A percentile compares a stretch with the other conserved stretches of the same genome.
phyloP scores from a whole-genome alignment of 1,140 invertebrate species.

The Drosophila truncata region DNA sequence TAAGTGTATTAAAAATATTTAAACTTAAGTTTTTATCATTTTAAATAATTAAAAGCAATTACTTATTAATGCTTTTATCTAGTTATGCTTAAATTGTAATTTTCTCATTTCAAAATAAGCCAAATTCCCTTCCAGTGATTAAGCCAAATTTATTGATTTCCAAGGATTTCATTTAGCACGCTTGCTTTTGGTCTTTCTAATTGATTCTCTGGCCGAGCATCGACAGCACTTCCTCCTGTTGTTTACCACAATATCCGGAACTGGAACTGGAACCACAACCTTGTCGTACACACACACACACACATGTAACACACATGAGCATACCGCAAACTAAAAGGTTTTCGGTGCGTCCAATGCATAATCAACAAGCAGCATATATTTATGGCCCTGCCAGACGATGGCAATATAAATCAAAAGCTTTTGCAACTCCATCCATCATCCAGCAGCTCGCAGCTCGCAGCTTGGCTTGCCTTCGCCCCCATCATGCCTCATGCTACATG shows the following conservation, averaged over 20 bases:
- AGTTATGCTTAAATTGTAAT: neutral
- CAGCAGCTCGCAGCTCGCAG: constrained; percentile 62
- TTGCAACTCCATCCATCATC: constrained; percentile 78
- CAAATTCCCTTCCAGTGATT: constrained; percentile 15
- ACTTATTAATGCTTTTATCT: neutral
- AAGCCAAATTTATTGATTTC: constrained; percentile 36
- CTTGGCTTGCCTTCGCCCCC: constrained; percentile 23
- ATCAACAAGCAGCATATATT: constrained; percentile 68
- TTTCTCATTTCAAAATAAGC: neutral
- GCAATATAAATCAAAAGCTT: constrained; percentile 82
- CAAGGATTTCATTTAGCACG: constrained; percentile 21
- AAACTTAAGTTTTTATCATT: no score
- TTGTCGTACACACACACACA: constrained; percentile 28
- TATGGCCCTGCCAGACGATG: constrained; percentile 66
- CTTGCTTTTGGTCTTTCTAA: constrained; percentile 50
- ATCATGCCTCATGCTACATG: neutral
- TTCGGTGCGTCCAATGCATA: constrained; percentile 60
- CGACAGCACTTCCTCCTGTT: constrained; percentile 60
- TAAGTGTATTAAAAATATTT: neutral
- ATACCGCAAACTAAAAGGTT: constrained; percentile 54
- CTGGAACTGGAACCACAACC: constrained; percentile 54
- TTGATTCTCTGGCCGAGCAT: constrained; percentile 52
- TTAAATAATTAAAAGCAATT: neutral
- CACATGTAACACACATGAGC: constrained; percentile 26
- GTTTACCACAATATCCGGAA: constrained; percentile 61